phyloP scores from a whole-genome alignment of 2,888 invertebrate genomes.

The Agrochola lychnidis region DNA sequence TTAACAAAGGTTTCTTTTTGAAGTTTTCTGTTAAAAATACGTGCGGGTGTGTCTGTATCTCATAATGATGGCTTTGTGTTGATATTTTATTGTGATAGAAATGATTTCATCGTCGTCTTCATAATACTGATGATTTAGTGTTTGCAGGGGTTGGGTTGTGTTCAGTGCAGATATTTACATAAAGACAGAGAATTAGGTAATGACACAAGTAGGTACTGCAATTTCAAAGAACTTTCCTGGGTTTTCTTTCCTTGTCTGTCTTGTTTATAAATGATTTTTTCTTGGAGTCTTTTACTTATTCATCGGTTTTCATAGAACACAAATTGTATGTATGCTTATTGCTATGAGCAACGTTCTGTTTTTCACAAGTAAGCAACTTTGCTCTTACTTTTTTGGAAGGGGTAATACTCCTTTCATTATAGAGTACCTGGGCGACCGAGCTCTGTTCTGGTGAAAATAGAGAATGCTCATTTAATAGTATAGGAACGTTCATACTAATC shows the following conservation, averaged over 20 bases:
- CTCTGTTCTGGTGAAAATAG: no score
- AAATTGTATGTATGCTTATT: not conserved
- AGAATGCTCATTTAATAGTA: no score
- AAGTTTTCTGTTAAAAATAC: slow-evolving; percentile 72
- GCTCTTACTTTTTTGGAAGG: slow-evolving; percentile 37
- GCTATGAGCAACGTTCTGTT: slow-evolving; percentile 3
- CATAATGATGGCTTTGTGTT: slow-evolving; percentile 63
- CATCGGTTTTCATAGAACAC: no score
- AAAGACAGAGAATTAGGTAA: not conserved
- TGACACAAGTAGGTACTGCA: not conserved
- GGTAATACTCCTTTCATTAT: not conserved
- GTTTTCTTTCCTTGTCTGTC: no score
- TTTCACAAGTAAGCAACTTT: slow-evolving; percentile 8
- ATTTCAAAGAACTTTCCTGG: not conserved
- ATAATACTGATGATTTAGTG: slow-evolving; percentile 49
- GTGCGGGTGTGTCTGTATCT: slow-evolving; percentile 65
- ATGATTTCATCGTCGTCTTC: slow-evolving; percentile 44
- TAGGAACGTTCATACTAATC: no score
- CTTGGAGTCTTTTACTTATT: not conserved
- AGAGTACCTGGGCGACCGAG: no score
- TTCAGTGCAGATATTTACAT: not conserved
- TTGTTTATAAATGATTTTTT: not conserved
- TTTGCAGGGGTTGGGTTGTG: slow-evolving; percentile 4
- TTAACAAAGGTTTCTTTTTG: slow-evolving; percentile 70
- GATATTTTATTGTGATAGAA: slow-evolving; percentile 58